Base-by-base conservation (phyloP, 2,113 vertebrate species). In the Phrynosoma platyrhinos region DNA sequence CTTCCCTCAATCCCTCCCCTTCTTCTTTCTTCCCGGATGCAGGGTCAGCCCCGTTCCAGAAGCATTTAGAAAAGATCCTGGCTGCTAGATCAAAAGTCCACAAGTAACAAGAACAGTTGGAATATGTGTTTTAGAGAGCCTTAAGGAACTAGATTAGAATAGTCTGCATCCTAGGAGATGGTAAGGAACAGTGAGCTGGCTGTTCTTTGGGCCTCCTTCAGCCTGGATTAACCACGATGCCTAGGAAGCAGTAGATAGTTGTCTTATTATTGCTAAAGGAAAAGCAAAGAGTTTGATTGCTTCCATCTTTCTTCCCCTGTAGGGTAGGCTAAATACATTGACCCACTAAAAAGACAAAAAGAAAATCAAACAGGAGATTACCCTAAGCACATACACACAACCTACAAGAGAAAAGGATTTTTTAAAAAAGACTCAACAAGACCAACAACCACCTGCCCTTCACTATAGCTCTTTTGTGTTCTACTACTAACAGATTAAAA, bases 31-130 rank as follows among this genome's bases (percentile, higher is more conserved):
- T 8, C 25, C 42, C 40, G 79, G 71, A 86, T 66, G 32, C 23
- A 53, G 52, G 87, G 72, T 83, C 72, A 90, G 12, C 72, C 72
- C 79, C 58, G 3, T 55, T 76, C 47, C 25, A 72, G 47, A n/a
- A 82, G 71, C 47, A 5, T 47, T 69, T 20, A 71, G 62, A 55
- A 83, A 86, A 78, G 32, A 20, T 62, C 9, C 18, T 36, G 18
- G 2, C 66, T 21, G 32, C 80, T 58, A 3, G 16, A 40, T 40
- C 47, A 66, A 32, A 77, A 88, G 23, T 77, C 62, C 47, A 47
- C 5, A 58, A 88, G 32, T 23, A 40, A 52, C 30, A 40, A 55
- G 32, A 21, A 23, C 64, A 6, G 12, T 3, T 5, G 8, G 30
- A 86, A 9, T 47, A 68, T 53, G 64, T 40, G 58, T 83, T 58